These are phyloP conservation scores for Drosophila bifasciata DNA, from an alignment of 1,140 invertebrate genomes.

Conservation along the genomic window DNA sequence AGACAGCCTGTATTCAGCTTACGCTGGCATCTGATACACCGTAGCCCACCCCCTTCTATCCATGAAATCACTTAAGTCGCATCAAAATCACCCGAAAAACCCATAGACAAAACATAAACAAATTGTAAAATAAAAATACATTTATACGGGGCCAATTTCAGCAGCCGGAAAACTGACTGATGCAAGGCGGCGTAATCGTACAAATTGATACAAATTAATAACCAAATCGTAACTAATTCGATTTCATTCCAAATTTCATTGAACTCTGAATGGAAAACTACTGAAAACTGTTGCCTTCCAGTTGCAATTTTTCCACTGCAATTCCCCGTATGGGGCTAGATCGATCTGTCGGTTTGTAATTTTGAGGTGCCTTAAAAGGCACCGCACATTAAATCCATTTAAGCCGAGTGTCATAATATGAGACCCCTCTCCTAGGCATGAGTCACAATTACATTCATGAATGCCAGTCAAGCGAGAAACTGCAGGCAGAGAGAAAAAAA, in stretches of 20 bases:
- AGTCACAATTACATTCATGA: slow-evolving; percentile 21
- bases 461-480: slow-evolving; percentile 18
- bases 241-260: neutral
- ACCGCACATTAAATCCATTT: slow-evolving; percentile 44
- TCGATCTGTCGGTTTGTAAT: slow-evolving; percentile 15
- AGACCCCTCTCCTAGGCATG: slow-evolving; percentile 18
- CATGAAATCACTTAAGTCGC: slow-evolving; percentile 52
- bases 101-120: slow-evolving; percentile 49
- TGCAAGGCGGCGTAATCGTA: slow-evolving; percentile 2
- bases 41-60: slow-evolving; percentile 3
- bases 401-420: slow-evolving; percentile 35
- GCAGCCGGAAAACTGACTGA: slow-evolving; percentile 10
- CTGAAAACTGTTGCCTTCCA: neutral
- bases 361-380: slow-evolving; percentile 30
- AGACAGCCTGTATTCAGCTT: slow-evolving; percentile 39
- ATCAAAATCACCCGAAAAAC: slow-evolving; percentile 37
- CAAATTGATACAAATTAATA: slow-evolving; percentile 18
- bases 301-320: slow-evolving; percentile 19
- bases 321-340: slow-evolving; percentile 4
- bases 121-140: slow-evolving; percentile 65
- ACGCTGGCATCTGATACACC: slow-evolving; percentile 12
- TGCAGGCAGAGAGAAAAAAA: slow-evolving; percentile 15
- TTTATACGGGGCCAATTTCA: slow-evolving; percentile 3
- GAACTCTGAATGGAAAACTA: slow-evolving; percentile 1
- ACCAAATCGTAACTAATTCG: slow-evolving; percentile 1